Evolutionary conservation across 1,140 invertebrate species (phyloP), one percentile per base, ranked within the genome.

Genomic region (Battus philenor): DNA sequence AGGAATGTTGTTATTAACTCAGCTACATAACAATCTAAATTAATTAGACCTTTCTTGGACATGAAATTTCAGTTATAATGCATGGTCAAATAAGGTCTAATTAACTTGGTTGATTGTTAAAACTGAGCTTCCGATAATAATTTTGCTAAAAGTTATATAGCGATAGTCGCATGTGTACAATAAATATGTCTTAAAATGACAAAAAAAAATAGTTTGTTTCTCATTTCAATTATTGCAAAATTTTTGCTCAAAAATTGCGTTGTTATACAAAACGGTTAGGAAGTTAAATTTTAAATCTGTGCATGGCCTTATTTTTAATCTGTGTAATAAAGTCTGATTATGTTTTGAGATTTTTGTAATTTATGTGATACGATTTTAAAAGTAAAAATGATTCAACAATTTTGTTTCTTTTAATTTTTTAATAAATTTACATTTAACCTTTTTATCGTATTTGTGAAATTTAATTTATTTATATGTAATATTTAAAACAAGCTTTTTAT

Each of bases 321-420:
- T 39, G 31, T 34, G 29, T 30, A 32, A 16, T 54, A 43, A 66
- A 70, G 64, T 75, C 58, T 68, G 64, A 73, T 56, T 65, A 62
- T 59, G 55, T 54, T 70, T 75, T 57, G 60, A 74, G 50, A 65
- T 74, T 68, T 55, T 32, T 82, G 68, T 79, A 75, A 66, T 68
- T 51, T 49, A 67, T 77, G 67, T 81, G 77, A 76, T 77, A 80
- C 68, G 38, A 41, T 45, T 46, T 46, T 44, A 26, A 58, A 64
- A 71, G 77, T 72, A 76, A 80, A 81, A 82, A 59, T 53, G 51
- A 60, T 68, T 72, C 33, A 70, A 71, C 66, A 57, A 41, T 41
- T 60, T 51, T 63, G 57, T 41, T 45, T 67, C 71, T 67, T 74
- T 77, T 69, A 56, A 63, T 71, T 59, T 64, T 47, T 46, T 30